Base-by-base conservation (phyloP, 2,888 invertebrate species). In the Tethea ocularis region DNA sequence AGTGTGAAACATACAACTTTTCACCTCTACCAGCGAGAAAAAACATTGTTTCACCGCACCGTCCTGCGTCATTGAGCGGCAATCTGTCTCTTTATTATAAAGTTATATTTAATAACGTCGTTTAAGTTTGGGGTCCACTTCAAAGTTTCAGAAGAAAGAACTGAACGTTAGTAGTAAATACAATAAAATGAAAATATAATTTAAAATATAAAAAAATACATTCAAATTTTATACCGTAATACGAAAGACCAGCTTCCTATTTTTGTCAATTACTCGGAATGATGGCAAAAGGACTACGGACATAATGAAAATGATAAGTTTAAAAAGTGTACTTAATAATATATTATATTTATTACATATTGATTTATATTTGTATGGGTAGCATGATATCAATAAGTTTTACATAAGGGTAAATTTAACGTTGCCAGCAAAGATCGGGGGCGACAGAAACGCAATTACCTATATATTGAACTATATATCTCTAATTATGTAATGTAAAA, bases 171-270 rank as follows among this genome's bases (percentile, higher is more conserved):
- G 38, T n/a, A 38, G 38, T 38, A 38, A n/a, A 38, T 38, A 38
- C n/a, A 38, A n/a, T 38, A 38, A 38, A 38, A 38, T n/a, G n/a
- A 38, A 10, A n/a, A 38, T 38, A n/a, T 38, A n/a, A 38, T 38
- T 7, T 4, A n/a, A n/a, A n/a, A n/a, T n/a, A n/a, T 13, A 36
- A 38, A 38, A 38, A 38, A 38, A 38, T 38, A 38, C 38, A 38
- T n/a, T 38, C 15, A 38, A n/a, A n/a, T 38, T 38, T 38, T 38
- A 38, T 38, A 38, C 13, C 8, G 10, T 33, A 38, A 38, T 58
- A 52, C 58, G 68, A 68, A 71, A 71, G 71, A 57, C 71, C 71
- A 63, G 71, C 71, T 73, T 73, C 36, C 69, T 57, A 57, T 58
- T 56, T 57, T 17, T 57, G 23, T 22, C 54, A 46, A 20, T 1